Percentiles rank a stretch among this genome's conserved stretches.
Evolutionary conservation across 2,888 invertebrate genomes (phyloP).

Genomic region (Hypomecis atomaria): DNA sequence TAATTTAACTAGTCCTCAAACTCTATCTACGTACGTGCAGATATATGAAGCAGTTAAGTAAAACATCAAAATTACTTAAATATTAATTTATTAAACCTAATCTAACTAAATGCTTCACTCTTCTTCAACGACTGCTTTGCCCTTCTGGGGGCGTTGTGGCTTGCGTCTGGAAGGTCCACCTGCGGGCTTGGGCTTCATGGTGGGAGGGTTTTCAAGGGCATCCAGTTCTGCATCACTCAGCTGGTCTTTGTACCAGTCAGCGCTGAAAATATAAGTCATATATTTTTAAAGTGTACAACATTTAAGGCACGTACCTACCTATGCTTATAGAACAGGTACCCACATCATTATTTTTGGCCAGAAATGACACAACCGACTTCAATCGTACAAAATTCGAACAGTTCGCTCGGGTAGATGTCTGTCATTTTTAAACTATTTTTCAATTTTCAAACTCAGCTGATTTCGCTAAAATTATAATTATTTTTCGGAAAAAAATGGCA

Average conservation of each 20-base stretch:
- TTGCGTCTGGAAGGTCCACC: conserved; percentile 77
- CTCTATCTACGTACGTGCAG: no score
- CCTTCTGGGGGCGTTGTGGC: conserved; percentile 73
- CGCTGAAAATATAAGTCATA: conserved; percentile 82
- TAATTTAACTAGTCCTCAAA: no score
- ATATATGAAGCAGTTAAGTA: not conserved
- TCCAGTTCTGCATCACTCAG: conserved; percentile 92
- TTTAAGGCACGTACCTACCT: not conserved
- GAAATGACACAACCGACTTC: no score
- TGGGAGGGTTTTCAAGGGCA: conserved; percentile 91
- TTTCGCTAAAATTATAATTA: no score
- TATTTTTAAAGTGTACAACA: not conserved
- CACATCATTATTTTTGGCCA: no score
- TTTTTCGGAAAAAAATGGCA: no score
- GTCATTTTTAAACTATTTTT: no score
- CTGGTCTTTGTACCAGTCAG: conserved; percentile 95
- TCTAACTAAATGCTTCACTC: conserved; percentile 59
- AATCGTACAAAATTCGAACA: no score
- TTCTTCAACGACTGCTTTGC: conserved; percentile 57
- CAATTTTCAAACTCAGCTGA: no score
- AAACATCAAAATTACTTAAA: conserved; percentile 37
- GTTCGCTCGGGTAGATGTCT: no score
- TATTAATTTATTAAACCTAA: conserved; percentile 62
- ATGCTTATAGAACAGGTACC: no score
- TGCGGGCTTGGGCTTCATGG: conserved; percentile 84